Evolutionary conservation across 2,797 vertebrate genomes (phyloP).

Genomic region (Falco concolor): DNA sequence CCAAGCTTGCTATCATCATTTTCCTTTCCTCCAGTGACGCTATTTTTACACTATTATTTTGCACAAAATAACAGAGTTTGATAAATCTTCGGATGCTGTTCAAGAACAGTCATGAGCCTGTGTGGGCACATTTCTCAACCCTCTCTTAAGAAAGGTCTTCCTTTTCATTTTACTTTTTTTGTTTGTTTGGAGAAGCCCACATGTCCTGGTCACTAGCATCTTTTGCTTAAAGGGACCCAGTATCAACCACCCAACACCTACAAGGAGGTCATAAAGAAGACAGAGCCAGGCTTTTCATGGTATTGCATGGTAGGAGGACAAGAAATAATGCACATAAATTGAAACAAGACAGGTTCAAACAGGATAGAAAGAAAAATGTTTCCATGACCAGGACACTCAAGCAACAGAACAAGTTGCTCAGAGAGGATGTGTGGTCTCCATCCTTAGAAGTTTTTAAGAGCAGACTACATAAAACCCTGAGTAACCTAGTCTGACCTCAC

Average conservation of each 20-base stretch:
- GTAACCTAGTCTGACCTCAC: neutral
- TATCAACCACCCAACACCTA: neutral
- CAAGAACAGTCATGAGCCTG: neutral
- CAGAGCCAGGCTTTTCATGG: neutral
- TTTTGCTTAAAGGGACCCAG: neutral
- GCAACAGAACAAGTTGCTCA: neutral
- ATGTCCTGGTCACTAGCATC: neutral
- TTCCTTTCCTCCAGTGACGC: neutral
- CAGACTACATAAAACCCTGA: neutral
- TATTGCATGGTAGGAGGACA: neutral
- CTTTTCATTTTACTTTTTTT: neutral
- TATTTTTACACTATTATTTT: constrained; percentile 7
- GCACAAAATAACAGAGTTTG: neutral
- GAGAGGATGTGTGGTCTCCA: neutral
- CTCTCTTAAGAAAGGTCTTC: neutral
- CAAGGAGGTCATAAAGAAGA: neutral
- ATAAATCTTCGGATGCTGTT: neutral
- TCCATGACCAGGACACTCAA: neutral
- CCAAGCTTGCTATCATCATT: neutral
- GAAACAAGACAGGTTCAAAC: neutral
- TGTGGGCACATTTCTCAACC: neutral
- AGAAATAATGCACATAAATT: neutral
- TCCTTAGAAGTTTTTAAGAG: neutral
- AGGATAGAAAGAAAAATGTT: neutral
- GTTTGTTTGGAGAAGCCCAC: neutral